Percentiles rank a stretch among this genome's conserved stretches.
These are phyloP conservation scores for Campylomormyrus tamandua DNA, from an alignment of 2,113 vertebrate genomes.

Conservation along the genomic window DNA sequence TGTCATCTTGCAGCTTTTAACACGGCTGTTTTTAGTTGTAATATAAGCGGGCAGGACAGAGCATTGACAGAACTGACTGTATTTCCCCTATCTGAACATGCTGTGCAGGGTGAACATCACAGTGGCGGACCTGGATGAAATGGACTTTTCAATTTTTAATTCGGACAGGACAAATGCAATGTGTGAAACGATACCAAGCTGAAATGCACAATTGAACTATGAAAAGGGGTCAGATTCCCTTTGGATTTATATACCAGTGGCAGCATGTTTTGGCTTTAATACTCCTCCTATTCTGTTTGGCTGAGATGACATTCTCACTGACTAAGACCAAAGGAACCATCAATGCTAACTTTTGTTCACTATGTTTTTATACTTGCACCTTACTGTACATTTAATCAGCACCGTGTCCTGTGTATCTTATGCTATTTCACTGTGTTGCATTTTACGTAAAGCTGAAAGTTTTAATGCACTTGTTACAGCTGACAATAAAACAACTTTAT, in stretches of 20 bases:
- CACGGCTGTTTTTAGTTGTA: no score
- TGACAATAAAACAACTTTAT: background rate
- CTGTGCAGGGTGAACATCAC: no score
- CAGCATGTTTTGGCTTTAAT: background rate
- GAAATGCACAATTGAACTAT: no score
- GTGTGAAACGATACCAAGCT: no score
- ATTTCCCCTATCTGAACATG: slow-evolving; percentile 3
- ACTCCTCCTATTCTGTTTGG: background rate
- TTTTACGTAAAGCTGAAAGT: background rate
- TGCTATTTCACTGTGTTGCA: background rate
- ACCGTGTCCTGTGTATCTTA: background rate
- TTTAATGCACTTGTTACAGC: background rate
- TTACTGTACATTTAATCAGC: background rate
- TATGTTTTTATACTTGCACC: background rate
- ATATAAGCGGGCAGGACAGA: no score
- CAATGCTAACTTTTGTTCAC: background rate
- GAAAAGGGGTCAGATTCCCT: no score
- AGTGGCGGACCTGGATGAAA: no score
- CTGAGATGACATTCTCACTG: background rate
- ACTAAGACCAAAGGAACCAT: background rate
- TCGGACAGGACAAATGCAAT: no score
- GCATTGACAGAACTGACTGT: background rate
- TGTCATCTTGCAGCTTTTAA: background rate
- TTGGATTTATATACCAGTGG: no score
- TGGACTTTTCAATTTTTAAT: no score